Evolutionary conservation across 1,140 invertebrate genomes (phyloP).

Genomic region (Forficula auricularia): DNA sequence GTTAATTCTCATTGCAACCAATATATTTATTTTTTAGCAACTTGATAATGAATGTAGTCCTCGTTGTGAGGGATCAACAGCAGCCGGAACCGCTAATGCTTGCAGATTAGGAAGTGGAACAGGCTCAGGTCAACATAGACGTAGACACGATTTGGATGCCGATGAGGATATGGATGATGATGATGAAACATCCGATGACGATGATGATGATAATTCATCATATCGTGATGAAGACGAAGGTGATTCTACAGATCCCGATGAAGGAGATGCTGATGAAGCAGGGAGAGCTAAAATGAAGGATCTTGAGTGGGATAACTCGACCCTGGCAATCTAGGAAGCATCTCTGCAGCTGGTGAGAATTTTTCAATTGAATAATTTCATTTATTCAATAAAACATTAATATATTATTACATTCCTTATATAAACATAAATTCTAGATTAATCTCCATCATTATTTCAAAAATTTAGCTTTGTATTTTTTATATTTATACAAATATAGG

Average conservation of each 20-base stretch:
- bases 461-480: too few species aligned
- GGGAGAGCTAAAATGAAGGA: conserved; percentile 25
- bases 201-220: conserved; percentile 33
- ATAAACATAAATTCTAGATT: too few species aligned
- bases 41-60: not conserved
- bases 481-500: too few species aligned
- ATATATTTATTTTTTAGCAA: too few species aligned
- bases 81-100: not conserved
- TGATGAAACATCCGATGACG: conserved; percentile 23
- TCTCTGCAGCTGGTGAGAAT: not conserved
- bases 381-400: too few species aligned
- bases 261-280: conserved; percentile 27
- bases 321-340: conserved; percentile 30
- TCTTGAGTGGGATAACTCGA: conserved; percentile 48
- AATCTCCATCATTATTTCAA: too few species aligned
- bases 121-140: too few species aligned
- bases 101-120: not conserved
- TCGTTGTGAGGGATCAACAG: not conserved
- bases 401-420: too few species aligned
- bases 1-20: too few species aligned
- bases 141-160: too few species aligned
- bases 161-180: not conserved
- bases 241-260: conserved; percentile 23
- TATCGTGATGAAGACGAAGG: conserved; percentile 31
- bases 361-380: too few species aligned